Conservation (phyloP, 2,113 vertebrate genomes). For the Psittacula cyanocephala region DNA sequence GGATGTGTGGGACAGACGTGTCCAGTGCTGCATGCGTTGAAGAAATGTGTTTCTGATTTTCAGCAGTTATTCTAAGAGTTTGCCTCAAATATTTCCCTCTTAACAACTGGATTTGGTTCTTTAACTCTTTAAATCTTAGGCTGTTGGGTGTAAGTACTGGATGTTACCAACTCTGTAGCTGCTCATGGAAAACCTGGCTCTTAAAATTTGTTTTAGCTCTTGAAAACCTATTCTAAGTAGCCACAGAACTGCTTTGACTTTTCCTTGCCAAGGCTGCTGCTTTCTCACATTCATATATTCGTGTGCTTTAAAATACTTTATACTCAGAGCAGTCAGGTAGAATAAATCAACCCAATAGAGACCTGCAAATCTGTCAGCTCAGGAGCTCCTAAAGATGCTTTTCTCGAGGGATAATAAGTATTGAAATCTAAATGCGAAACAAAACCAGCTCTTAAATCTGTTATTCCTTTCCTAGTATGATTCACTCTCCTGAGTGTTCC, state of each 20-base stretch:
- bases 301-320: background rate
- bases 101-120: background rate
- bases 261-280: background rate
- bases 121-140: background rate
- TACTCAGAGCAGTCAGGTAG: background rate
- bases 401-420: background rate
- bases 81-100: background rate
- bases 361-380: background rate
- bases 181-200: background rate
- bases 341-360: background rate
- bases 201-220: background rate
- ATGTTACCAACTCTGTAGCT: background rate
- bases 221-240: background rate
- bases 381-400: background rate
- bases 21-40: background rate
- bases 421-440: background rate
- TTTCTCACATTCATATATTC: background rate
- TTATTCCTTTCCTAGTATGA: background rate
- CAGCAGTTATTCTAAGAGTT: background rate
- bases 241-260: background rate
- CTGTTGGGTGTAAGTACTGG: background rate
- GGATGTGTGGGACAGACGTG: background rate
- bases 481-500: background rate
- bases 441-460: background rate
- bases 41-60: background rate